Conservation (phyloP, 2,888 invertebrate genomes). For the Argyresthia albistria region DNA sequence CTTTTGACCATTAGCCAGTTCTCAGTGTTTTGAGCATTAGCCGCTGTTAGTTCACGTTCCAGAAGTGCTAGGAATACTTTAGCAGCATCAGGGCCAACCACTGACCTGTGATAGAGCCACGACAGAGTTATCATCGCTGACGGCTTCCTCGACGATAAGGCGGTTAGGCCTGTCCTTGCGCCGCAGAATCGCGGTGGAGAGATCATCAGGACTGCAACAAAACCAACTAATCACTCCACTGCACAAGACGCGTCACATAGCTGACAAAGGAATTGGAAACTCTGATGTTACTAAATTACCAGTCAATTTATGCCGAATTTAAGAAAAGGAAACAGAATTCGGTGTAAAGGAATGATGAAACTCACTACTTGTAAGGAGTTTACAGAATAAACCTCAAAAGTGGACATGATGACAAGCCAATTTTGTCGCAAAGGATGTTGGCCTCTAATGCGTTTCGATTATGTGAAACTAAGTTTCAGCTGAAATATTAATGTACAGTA, state of each 20-base stretch:
- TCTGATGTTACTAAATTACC: too few species aligned
- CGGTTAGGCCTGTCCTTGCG: conserved; percentile 98
- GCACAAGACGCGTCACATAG: background rate
- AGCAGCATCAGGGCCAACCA: conserved; percentile 1
- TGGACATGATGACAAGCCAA: conserved; percentile 71
- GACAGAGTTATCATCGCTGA: conserved; percentile 99
- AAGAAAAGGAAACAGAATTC: too few species aligned
- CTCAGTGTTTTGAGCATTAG: too few species aligned
- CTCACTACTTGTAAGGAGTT: background rate
- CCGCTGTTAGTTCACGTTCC: too few species aligned
- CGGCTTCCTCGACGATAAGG: conserved; percentile 97
- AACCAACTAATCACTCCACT: conserved; percentile 14
- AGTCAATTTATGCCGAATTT: too few species aligned
- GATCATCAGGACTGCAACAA: conserved; percentile 81
- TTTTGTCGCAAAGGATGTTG: conserved; percentile 23
- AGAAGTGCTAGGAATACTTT: background rate
- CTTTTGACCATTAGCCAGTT: too few species aligned
- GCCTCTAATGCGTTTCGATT: too few species aligned
- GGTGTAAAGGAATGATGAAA: too few species aligned
- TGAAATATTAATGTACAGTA: conserved; percentile 12
- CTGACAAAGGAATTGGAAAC: conserved; percentile 3
- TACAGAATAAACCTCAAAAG: background rate
- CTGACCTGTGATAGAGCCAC: conserved; percentile 94
- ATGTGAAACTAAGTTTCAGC: background rate
- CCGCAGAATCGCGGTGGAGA: conserved; percentile 98